phyloP scores from a whole-genome alignment of 2,113 vertebrate species.

The Isichthys henryi region DNA sequence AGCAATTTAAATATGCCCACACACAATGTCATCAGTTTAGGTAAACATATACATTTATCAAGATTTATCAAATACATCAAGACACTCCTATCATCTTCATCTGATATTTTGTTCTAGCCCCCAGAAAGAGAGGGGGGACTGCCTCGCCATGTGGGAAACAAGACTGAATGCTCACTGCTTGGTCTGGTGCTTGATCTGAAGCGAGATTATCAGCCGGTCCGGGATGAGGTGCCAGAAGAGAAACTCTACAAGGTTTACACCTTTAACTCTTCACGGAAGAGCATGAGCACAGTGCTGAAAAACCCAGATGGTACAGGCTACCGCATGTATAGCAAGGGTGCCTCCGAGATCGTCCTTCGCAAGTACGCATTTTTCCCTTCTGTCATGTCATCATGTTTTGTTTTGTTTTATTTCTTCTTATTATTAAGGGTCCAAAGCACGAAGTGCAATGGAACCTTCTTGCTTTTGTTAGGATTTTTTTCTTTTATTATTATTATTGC shows the following conservation, averaged over 20 bases:
- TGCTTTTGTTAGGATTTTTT: too few relatives aligned
- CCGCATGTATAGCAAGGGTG: constrained; percentile 98
- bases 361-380: constrained; percentile 66
- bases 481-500: too few relatives aligned
- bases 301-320: constrained; percentile 61
- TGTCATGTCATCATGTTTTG: too few relatives aligned
- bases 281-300: constrained; percentile 92
- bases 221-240: constrained; percentile 86
- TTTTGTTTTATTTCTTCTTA: neutral
- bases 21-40: neutral
- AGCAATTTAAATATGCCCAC: neutral
- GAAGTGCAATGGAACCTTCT: too few relatives aligned
- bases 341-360: constrained; percentile 89
- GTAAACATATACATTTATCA: neutral
- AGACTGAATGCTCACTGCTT: constrained; percentile 86
- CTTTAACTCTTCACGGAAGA: constrained; percentile 93
- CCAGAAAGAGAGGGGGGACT: constrained; percentile 91
- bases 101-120: constrained; percentile 54
- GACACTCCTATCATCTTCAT: neutral
- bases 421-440: too few relatives aligned
- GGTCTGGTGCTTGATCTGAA: constrained; percentile 84
- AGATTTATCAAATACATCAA: neutral
- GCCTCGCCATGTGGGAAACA: constrained; percentile 91
- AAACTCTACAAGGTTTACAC: constrained; percentile 94
- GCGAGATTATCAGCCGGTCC: constrained; percentile 84